Percentiles rank a stretch among this genome's conserved stretches.
Evolutionary conservation across 1,140 invertebrate species (phyloP).

Genomic region (Scaptomyza montana): DNA sequence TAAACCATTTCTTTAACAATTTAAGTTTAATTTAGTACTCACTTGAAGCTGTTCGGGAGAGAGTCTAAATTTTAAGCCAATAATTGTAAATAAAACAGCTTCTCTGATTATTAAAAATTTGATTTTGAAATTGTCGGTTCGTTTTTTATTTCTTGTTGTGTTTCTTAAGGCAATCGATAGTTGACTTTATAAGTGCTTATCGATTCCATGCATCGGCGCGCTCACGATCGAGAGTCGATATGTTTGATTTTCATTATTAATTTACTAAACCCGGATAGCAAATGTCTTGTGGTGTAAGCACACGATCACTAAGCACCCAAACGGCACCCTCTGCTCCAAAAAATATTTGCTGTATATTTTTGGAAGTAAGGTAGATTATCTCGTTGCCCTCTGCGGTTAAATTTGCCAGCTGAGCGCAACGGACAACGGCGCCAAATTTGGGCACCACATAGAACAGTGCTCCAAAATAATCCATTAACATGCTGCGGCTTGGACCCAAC

Average conservation of each 20-base stretch:
- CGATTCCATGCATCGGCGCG: conserved; percentile 2
- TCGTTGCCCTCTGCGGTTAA: conserved; percentile 77
- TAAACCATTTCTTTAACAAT: too few species aligned
- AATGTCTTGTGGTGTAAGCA: conserved; percentile 67
- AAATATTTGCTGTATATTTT: conserved; percentile 79
- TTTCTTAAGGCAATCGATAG: background rate
- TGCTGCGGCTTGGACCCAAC: conserved; percentile 63
- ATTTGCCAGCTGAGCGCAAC: conserved; percentile 58
- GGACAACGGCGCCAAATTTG: conserved; percentile 75
- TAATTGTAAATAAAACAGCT: too few species aligned
- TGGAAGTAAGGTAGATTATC: conserved; percentile 75
- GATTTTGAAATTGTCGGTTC: too few species aligned
- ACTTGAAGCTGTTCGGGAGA: too few species aligned
- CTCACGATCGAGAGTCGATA: background rate
- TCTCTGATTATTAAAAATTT: too few species aligned
- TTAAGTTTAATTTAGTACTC: too few species aligned
- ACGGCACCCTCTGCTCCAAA: conserved; percentile 63
- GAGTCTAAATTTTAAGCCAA: too few species aligned
- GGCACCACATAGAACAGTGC: conserved; percentile 73
- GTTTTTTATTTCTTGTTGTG: too few species aligned
- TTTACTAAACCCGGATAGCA: conserved; percentile 59
- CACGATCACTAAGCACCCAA: conserved; percentile 76
- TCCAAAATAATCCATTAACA: conserved; percentile 64
- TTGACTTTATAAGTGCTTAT: background rate
- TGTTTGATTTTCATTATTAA: background rate